Percentiles rank a stretch among this genome's conserved stretches.
These are phyloP conservation scores for Larimichthys polyactis DNA, from an alignment of 2,113 vertebrate species.

Conservation along the genomic window DNA sequence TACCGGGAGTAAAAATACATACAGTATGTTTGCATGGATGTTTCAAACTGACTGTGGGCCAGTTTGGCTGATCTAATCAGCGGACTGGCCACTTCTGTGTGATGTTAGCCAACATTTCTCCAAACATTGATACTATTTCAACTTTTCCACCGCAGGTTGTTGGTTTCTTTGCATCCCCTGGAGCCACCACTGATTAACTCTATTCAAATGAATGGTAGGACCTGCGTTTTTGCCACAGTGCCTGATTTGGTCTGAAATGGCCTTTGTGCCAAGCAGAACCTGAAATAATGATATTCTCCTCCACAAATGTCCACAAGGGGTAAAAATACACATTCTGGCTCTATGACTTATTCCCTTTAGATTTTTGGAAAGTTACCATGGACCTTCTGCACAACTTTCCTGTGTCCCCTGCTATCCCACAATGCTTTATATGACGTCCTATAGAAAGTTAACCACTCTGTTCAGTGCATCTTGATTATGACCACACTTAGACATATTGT, in stretches of 20 bases:
- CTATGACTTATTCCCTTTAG: background rate
- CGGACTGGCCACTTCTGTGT: too few species aligned
- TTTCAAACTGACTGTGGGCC: too few species aligned
- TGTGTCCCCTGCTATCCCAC: background rate
- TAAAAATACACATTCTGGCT: background rate
- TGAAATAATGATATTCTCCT: background rate
- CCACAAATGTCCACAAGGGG: background rate
- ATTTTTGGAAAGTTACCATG: background rate
- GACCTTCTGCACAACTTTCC: background rate
- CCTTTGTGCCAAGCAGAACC: background rate
- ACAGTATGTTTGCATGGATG: background rate
- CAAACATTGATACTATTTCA: background rate
- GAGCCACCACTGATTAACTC: too few species aligned
- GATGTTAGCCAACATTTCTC: background rate
- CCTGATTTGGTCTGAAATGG: background rate
- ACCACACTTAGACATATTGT: background rate
- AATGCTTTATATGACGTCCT: background rate
- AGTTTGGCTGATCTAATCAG: too few species aligned
- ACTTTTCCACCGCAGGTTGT: too few species aligned
- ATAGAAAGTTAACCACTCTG: background rate
- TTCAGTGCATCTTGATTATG: background rate
- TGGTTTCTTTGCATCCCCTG: too few species aligned
- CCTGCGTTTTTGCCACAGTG: too few species aligned
- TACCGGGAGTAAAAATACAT: background rate
- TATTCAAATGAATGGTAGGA: too few species aligned